Conservation (phyloP, 2,797 vertebrate genomes). For the Neopelma chrysocephalum region DNA sequence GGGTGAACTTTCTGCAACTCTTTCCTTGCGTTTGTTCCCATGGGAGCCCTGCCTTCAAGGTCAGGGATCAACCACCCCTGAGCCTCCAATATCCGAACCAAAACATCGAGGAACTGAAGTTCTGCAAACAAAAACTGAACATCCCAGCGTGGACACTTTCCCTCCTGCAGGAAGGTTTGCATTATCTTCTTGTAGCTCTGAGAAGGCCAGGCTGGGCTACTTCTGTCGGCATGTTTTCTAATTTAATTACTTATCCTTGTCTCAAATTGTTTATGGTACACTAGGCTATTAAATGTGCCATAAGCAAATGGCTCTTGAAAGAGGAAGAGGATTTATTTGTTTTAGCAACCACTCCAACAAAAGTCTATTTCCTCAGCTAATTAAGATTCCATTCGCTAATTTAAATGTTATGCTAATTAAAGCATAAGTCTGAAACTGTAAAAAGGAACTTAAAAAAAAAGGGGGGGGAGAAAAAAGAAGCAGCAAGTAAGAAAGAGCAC, state of each 20-base stretch:
- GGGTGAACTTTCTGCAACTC: not conserved
- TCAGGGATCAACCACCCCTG: not conserved
- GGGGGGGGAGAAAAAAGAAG: not conserved
- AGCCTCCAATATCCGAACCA: not conserved
- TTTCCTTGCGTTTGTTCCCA: not conserved
- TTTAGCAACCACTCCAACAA: constrained; percentile 81
- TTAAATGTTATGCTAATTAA: constrained; percentile 86
- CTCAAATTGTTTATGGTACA: constrained; percentile 81
- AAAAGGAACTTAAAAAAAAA: constrained; percentile 60
- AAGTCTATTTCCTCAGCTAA: constrained; percentile 83
- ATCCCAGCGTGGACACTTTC: not conserved
- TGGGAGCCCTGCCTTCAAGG: not conserved
- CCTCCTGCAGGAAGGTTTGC: not conserved
- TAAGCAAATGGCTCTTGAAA: constrained; percentile 81
- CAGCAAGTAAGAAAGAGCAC: constrained; percentile 51
- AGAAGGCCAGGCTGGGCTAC: constrained; percentile 52
- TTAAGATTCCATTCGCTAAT: constrained; percentile 82
- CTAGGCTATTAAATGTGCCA: constrained; percentile 79
- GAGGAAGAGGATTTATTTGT: constrained; percentile 84
- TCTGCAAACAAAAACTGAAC: not conserved
- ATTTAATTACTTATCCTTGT: constrained; percentile 82
- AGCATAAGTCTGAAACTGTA: constrained; percentile 78
- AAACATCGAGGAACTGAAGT: not conserved
- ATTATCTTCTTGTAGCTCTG: not conserved
- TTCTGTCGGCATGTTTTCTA: constrained; percentile 73